Evolutionary conservation across 2,113 vertebrate genomes (phyloP), one percentile per base, ranked within the genome.

Genomic region (Beaufortia kweichowensis): DNA sequence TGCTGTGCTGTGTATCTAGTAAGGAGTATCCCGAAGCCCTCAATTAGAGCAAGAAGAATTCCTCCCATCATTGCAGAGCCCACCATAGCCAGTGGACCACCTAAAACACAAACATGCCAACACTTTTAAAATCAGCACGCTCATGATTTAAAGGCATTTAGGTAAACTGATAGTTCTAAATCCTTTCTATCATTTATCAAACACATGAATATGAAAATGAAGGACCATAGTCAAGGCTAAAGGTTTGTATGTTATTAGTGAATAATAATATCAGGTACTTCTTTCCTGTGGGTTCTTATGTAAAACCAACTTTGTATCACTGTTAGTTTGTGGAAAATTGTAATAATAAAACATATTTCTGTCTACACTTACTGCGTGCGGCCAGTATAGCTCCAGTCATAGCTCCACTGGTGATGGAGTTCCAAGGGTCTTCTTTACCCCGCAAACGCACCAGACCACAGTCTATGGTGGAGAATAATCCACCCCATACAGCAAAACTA

Each of bases 31-130:
- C 94, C 94, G 17, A 95, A 89, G 0, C 95, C 95, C 74, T 96
- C 95, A 3, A 96, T 95, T 35, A 97, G 91, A 33, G 94, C 94
- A 17, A 96, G 84, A 11, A 96, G 87, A 79, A 95, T 91, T 2
- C 95, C 94, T 0, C 94, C 95, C 94, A 97, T 95, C 94, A 95
- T 92, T 2, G 94, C 95, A 0, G 95, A 96, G 31, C 95, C 95
- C 79, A 94, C 84, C 94, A 96, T 96, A 41, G 95, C 93, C 73
- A 96, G 71, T 0, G 95, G 94, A 2, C 95, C 95, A 91, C 94
- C 95, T 96, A 83, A 26, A 73, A 74, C 77, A 70, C 75, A 69
- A 4, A 78, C 12, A 75, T 23, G 62, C 41, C 46, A 3, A 39
- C 39, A 61, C 15, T 33, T 0, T 53, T n/a, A 23, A 0, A 75